phyloP scores from a whole-genome alignment of 2,888 invertebrate species.

The Zelleria hepariella region DNA sequence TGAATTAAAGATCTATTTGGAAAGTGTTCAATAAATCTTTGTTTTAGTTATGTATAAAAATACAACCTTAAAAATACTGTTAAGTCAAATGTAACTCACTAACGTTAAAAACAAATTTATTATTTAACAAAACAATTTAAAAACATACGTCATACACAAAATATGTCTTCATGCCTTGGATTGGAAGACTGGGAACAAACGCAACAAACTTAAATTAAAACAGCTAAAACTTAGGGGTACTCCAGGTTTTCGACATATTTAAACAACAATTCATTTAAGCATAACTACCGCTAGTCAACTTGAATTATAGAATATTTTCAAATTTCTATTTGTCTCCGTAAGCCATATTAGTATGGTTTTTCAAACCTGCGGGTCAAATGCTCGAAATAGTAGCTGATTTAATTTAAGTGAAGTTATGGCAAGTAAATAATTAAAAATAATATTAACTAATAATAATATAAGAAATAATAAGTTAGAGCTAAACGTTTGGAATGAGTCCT shows the following conservation, averaged over 20 bases:
- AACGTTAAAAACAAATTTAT: conserved; percentile 51
- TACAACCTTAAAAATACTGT: conserved; percentile 2
- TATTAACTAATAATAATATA: too few relatives aligned
- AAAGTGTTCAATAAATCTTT: not conserved
- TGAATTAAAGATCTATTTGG: not conserved
- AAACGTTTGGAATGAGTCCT: conserved; percentile 62
- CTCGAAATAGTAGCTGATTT: not conserved
- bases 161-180: conserved; percentile 39
- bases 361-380: too few relatives aligned
- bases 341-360: too few relatives aligned
- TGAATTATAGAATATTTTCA: too few relatives aligned
- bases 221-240: too few relatives aligned
- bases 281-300: too few relatives aligned
- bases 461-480: conserved; percentile 54
- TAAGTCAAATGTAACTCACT: conserved; percentile 8
- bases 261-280: not conserved
- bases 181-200: conserved; percentile 56
- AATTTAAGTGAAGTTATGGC: conserved; percentile 40
- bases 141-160: conserved; percentile 18
- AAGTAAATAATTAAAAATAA: conserved; percentile 58
- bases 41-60: not conserved
- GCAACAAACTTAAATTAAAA: conserved; percentile 31
- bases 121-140: conserved; percentile 60
- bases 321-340: too few relatives aligned
- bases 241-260: too few relatives aligned